phyloP scores from a whole-genome alignment of 2,113 vertebrate species.

The Syrmaticus mikado region DNA sequence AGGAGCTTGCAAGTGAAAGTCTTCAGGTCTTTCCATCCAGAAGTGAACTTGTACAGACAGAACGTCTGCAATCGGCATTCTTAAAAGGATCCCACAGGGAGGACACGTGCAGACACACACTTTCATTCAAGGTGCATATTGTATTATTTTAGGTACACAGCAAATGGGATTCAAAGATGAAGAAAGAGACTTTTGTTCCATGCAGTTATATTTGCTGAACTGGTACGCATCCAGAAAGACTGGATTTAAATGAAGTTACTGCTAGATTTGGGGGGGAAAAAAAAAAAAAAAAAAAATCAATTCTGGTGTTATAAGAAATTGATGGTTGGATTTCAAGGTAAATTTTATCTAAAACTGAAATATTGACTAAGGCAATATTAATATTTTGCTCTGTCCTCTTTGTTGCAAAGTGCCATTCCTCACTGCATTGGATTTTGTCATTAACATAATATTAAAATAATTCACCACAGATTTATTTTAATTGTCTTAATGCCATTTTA shows the following conservation, averaged over 20 bases:
- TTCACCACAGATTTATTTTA: slow-evolving; percentile 1
- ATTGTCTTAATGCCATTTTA: slow-evolving; percentile 3
- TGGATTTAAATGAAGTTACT: slow-evolving; percentile 55
- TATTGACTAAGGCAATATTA: slow-evolving; percentile 31
- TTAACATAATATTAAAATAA: slow-evolving; percentile 1
- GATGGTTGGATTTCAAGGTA: slow-evolving; percentile 62
- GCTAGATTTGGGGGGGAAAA: neutral
- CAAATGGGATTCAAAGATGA: slow-evolving; percentile 15
- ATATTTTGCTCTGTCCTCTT: slow-evolving; percentile 21
- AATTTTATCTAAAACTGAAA: slow-evolving; percentile 60
- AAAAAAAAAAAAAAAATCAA: neutral
- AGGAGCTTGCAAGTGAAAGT: slow-evolving; percentile 3
- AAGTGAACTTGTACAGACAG: neutral
- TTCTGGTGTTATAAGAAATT: slow-evolving; percentile 49
- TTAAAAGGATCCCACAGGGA: neutral
- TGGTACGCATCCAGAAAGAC: slow-evolving; percentile 8
- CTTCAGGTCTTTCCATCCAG: neutral
- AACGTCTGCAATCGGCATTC: neutral
- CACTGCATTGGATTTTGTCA: neutral
- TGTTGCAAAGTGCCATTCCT: neutral
- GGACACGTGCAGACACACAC: neutral
- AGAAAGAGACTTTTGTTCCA: neutral
- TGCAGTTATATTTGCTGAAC: slow-evolving; percentile 12
- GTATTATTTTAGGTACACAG: neutral
- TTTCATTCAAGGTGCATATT: neutral